Percentiles rank a stretch among this genome's conserved stretches.
Conservation (phyloP, 2,797 vertebrate species). For the Syngnathus rostellatus region DNA sequence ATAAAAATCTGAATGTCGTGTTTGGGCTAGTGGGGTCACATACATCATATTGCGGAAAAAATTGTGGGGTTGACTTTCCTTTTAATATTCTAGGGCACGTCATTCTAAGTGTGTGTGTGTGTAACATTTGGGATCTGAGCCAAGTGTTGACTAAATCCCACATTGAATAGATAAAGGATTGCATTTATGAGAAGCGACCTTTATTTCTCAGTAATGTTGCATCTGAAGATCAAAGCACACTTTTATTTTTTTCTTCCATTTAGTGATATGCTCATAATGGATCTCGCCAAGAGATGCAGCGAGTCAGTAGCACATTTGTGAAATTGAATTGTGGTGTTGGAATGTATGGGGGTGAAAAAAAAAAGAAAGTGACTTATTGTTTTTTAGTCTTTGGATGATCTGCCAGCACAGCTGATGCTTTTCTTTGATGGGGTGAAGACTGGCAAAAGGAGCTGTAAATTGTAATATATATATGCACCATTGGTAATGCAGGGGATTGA, state of each 20-base stretch:
- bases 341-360: not conserved
- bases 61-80: too few species aligned
- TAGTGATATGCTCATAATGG: slow-evolving; percentile 6
- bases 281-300: slow-evolving; percentile 25
- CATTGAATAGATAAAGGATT: slow-evolving; percentile 7
- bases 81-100: slow-evolving; percentile 15
- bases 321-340: slow-evolving; percentile 8
- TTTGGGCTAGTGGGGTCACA: too few species aligned
- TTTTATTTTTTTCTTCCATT: slow-evolving; percentile 22
- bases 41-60: too few species aligned
- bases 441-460: not conserved
- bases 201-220: slow-evolving; percentile 10
- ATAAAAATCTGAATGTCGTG: too few species aligned
- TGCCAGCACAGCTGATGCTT: not conserved
- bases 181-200: slow-evolving; percentile 3
- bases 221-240: slow-evolving; percentile 15
- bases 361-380: slow-evolving; percentile 4
- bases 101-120: not conserved
- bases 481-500: not conserved
- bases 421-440: not conserved
- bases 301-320: slow-evolving; percentile 17
- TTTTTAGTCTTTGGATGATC: not conserved
- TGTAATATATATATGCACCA: not conserved
- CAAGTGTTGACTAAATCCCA: slow-evolving; percentile 6
- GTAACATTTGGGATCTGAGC: not conserved